These are phyloP conservation scores for Apodemia hepburni DNA, from an alignment of 2,888 invertebrate genomes.

Conservation along the genomic window DNA sequence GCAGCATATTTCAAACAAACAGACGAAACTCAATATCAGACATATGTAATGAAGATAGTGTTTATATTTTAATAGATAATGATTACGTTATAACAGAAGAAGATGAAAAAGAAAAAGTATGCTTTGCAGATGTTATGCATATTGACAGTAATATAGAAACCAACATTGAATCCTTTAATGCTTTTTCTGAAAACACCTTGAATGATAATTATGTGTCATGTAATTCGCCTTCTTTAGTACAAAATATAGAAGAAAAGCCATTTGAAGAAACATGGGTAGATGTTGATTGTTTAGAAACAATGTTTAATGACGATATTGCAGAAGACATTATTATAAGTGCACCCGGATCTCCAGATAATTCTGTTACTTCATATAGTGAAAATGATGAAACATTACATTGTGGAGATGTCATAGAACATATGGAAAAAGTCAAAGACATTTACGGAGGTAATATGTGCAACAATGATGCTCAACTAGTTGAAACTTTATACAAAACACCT, in stretches of 20 bases:
- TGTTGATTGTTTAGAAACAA: conserved; percentile 69
- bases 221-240: conserved; percentile 39
- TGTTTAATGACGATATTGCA: conserved; percentile 64
- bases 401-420: conserved; percentile 43
- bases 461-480: conserved; percentile 52
- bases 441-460: conserved; percentile 55
- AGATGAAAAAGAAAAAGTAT: conserved; percentile 52
- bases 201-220: conserved; percentile 29
- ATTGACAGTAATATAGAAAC: conserved; percentile 34
- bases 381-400: conserved; percentile 34
- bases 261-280: conserved; percentile 63
- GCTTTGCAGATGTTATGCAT: conserved; percentile 51
- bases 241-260: conserved; percentile 42
- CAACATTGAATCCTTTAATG: conserved; percentile 21
- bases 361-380: conserved; percentile 37
- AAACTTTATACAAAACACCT: conserved; percentile 59
- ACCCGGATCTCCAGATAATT: conserved; percentile 43
- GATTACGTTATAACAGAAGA: conserved; percentile 61
- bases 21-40: conserved; percentile 66
- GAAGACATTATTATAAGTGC: conserved; percentile 56
- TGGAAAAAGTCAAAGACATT: conserved; percentile 50
- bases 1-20: conserved; percentile 52
- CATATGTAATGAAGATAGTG: conserved; percentile 57
- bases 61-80: conserved; percentile 68
- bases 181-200: conserved; percentile 27